Conservation (phyloP, 2,797 vertebrate genomes). For the Leuciscus waleckii region DNA sequence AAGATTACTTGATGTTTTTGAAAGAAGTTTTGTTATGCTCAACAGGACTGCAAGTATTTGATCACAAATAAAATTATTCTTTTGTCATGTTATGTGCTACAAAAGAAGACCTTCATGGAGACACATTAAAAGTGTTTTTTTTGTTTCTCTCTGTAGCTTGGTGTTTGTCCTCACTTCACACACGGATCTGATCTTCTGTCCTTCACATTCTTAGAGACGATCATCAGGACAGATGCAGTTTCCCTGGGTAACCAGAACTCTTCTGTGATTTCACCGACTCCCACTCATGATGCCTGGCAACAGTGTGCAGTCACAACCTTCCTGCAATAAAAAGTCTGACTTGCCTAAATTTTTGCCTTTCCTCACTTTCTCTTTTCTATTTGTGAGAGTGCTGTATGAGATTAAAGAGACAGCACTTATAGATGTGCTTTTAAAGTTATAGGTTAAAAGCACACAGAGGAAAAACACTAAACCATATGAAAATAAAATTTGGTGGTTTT, state of each 20-base stretch:
- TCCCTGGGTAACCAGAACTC: slow-evolving; percentile 53
- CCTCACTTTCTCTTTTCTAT: not conserved
- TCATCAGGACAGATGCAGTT: slow-evolving; percentile 42
- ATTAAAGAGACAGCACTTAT: not conserved
- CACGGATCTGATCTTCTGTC: slow-evolving; percentile 9
- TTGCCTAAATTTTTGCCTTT: not conserved
- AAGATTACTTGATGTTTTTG: not conserved
- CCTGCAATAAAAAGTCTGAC: slow-evolving; percentile 29
- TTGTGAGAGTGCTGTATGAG: not conserved
- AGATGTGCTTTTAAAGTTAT: slow-evolving; percentile 1
- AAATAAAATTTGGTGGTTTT: not conserved
- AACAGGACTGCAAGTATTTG: not conserved
- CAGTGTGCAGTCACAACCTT: slow-evolving; percentile 10
- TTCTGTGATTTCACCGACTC: slow-evolving; percentile 27
- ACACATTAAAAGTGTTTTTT: not conserved
- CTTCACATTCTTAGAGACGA: slow-evolving; percentile 22
- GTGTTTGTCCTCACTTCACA: slow-evolving; percentile 1
- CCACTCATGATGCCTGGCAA: slow-evolving; percentile 55
- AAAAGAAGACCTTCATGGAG: not conserved
- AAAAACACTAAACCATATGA: too few relatives aligned
- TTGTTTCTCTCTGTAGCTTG: not conserved
- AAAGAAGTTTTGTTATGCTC: not conserved
- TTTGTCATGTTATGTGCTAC: not conserved
- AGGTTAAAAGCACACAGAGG: not conserved
- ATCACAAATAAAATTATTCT: not conserved